These are phyloP conservation scores for Platyscapa corneri DNA, from an alignment of 1,140 invertebrate species.

Conservation along the genomic window DNA sequence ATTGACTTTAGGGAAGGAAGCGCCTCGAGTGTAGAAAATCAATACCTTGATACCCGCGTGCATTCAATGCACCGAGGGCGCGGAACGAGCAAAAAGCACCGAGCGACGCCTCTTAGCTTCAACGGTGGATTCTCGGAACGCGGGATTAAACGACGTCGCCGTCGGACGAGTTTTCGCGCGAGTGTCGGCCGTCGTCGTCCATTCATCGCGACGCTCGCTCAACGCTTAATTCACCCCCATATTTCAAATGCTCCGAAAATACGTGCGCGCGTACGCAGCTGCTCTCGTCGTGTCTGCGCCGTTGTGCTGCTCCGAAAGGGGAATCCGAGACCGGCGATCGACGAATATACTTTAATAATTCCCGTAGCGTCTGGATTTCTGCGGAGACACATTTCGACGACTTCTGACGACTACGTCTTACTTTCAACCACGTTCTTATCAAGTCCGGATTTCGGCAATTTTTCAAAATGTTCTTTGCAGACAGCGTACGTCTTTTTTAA, in stretches of 20 bases:
- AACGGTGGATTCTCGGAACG: background rate
- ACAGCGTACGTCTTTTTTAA: too few relatives aligned
- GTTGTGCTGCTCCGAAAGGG: background rate
- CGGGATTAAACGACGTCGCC: background rate
- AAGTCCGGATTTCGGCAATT: too few relatives aligned
- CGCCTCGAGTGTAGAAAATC: too few relatives aligned
- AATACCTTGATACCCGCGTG: too few relatives aligned
- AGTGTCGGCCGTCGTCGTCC: constrained; percentile 47
- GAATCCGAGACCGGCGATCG: too few relatives aligned
- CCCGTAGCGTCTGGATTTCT: background rate
- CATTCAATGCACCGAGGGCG: too few relatives aligned
- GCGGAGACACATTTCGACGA: background rate
- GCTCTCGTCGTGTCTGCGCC: background rate
- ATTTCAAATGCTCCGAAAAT: constrained; percentile 47
- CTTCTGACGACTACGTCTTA: too few relatives aligned
- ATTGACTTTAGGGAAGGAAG: too few relatives aligned
- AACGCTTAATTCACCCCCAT: background rate
- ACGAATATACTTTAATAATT: background rate
- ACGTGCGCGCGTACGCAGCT: background rate
- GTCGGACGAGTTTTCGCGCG: background rate
- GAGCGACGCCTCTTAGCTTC: background rate
- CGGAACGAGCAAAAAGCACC: background rate
- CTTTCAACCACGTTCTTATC: too few relatives aligned
- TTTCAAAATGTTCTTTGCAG: background rate
- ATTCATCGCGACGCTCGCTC: constrained; percentile 55